Conservation (phyloP, 2,113 vertebrate genomes). For the Dicrurus megarhynchus region DNA sequence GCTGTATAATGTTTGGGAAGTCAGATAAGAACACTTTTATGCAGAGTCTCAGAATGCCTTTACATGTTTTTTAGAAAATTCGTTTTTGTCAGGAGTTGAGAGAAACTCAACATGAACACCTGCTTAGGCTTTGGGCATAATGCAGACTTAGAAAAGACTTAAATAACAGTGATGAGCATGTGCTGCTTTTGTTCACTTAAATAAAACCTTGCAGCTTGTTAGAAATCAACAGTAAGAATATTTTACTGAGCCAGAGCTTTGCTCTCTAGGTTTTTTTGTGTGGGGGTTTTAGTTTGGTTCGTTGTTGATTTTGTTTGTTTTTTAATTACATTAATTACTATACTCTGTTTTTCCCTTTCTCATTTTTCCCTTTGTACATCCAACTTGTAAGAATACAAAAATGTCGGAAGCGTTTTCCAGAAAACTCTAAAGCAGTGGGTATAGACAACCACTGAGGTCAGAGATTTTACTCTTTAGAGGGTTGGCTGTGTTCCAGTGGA, state of each 20-base stretch:
- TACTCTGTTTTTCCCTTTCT: neutral
- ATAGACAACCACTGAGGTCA: neutral
- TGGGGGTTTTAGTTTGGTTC: neutral
- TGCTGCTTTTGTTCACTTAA: neutral
- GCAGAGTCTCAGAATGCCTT: neutral
- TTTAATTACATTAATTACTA: neutral
- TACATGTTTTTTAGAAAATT: neutral
- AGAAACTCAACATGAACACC: neutral
- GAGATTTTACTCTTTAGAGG: neutral
- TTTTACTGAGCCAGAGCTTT: neutral
- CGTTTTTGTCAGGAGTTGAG: neutral
- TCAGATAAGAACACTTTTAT: too few relatives aligned
- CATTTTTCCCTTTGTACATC: neutral
- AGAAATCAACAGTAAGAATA: neutral
- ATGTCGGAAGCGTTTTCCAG: neutral
- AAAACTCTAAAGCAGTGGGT: neutral
- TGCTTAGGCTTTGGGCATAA: neutral
- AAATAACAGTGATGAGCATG: too few relatives aligned
- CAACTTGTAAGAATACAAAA: neutral
- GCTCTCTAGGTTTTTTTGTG: neutral
- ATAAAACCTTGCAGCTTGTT: neutral
- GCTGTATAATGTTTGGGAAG: neutral
- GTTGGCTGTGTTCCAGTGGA: neutral
- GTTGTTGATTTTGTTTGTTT: neutral
- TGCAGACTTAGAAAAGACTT: neutral